phyloP scores from a whole-genome alignment of 2,113 vertebrate genomes.

The Zingel zingel region DNA sequence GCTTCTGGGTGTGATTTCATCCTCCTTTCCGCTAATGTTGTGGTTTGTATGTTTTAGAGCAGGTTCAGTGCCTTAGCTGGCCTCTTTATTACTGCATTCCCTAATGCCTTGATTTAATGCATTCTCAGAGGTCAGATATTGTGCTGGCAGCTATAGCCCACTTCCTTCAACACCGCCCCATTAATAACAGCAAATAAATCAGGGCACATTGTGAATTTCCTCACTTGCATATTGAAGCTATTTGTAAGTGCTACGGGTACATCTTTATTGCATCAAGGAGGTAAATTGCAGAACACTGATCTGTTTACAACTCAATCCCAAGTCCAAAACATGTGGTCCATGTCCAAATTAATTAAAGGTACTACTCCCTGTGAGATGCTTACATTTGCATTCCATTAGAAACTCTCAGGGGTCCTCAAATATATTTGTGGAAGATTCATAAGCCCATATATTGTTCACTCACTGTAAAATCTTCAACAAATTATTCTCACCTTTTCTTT shows the following conservation, averaged over 20 bases:
- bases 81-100: slow-evolving; percentile 77
- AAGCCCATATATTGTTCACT: slow-evolving; percentile 33
- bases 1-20: slow-evolving; percentile 56
- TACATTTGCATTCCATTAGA: slow-evolving; percentile 53
- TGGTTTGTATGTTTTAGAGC: slow-evolving; percentile 71
- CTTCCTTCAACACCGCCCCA: slow-evolving; percentile 72
- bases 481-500: neutral
- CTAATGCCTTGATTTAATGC: slow-evolving; percentile 83
- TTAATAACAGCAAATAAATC: slow-evolving; percentile 84
- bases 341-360: slow-evolving; percentile 70
- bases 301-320: slow-evolving; percentile 60
- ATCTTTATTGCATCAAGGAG: slow-evolving; percentile 70
- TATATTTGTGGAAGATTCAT: slow-evolving; percentile 43
- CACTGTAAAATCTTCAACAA: slow-evolving; percentile 6
- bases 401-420: slow-evolving; percentile 24
- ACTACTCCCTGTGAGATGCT: slow-evolving; percentile 45
- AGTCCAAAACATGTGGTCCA: slow-evolving; percentile 60
- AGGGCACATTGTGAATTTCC: slow-evolving; percentile 60
- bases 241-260: slow-evolving; percentile 58
- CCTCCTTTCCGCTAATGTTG: slow-evolving; percentile 37
- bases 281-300: slow-evolving; percentile 45
- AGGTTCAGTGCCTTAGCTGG: slow-evolving; percentile 64
- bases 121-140: slow-evolving; percentile 81
- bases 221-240: slow-evolving; percentile 69
- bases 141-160: slow-evolving; percentile 75